These are phyloP conservation scores for Pelochelys cantorii DNA, from an alignment of 2,797 vertebrate species.

Conservation along the genomic window DNA sequence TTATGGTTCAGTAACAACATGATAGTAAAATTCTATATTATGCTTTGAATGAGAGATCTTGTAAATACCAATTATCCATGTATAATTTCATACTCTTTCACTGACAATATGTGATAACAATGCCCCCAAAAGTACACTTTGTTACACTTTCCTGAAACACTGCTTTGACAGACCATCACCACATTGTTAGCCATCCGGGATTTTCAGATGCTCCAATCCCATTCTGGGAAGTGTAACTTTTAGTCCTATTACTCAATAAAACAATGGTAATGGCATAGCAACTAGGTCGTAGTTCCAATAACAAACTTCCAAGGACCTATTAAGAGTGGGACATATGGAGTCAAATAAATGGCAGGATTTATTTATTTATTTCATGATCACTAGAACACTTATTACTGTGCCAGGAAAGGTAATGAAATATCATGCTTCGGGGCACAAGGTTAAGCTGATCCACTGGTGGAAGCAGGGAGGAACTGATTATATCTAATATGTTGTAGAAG, in stretches of 20 bases:
- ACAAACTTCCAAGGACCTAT: background rate
- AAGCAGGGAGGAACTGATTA: background rate
- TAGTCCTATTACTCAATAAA: background rate
- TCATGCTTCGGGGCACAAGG: background rate
- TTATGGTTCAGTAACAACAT: background rate
- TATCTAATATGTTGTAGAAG: background rate
- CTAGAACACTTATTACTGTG: background rate
- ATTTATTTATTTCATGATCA: background rate
- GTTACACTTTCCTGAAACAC: background rate
- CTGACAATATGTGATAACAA: accelerated
- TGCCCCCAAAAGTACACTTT: background rate
- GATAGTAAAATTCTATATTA: background rate
- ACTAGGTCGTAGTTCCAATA: background rate
- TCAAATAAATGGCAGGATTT: background rate
- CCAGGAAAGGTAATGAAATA: background rate
- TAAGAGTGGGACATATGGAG: background rate
- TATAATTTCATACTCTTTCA: background rate
- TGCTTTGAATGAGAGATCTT: background rate
- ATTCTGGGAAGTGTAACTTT: background rate
- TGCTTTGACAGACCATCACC: background rate
- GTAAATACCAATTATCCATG: background rate
- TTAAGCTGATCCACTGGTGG: background rate
- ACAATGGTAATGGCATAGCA: accelerated
- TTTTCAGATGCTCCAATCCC: background rate
- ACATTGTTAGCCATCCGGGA: background rate